These are phyloP conservation scores for Leptinotarsa lineolata DNA, from an alignment of 1,140 invertebrate species.

Conservation along the genomic window DNA sequence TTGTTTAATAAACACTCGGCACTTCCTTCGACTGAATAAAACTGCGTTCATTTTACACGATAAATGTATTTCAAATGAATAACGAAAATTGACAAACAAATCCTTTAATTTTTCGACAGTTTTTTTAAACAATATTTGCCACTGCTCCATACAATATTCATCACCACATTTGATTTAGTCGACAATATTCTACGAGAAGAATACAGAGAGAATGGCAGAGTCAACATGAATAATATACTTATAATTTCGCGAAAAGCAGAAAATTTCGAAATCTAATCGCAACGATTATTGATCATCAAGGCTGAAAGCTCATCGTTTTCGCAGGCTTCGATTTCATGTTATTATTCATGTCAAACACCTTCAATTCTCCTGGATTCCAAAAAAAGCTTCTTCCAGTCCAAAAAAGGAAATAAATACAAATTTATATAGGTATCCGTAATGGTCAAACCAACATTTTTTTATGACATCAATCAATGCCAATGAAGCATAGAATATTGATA, in stretches of 20 bases:
- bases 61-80: slow-evolving; percentile 9
- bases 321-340: no score
- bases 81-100: slow-evolving; percentile 6
- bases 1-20: no score
- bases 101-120: not conserved
- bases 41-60: not conserved
- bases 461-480: slow-evolving; percentile 1
- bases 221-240: no score
- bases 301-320: no score
- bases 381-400: not conserved
- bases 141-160: not conserved
- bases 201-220: no score
- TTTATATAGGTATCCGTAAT: slow-evolving; percentile 15
- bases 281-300: no score
- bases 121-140: not conserved
- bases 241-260: no score
- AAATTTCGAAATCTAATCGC: no score
- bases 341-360: not conserved
- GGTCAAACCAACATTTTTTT: not conserved
- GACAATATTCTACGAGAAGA: no score
- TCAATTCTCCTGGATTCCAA: not conserved
- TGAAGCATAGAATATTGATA: slow-evolving; percentile 3
- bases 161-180: not conserved
- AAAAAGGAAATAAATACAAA: slow-evolving; percentile 32
- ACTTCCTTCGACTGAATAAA: not conserved